These are phyloP conservation scores for Napeogenes inachia DNA, from an alignment of 2,888 invertebrate genomes.

Conservation along the genomic window DNA sequence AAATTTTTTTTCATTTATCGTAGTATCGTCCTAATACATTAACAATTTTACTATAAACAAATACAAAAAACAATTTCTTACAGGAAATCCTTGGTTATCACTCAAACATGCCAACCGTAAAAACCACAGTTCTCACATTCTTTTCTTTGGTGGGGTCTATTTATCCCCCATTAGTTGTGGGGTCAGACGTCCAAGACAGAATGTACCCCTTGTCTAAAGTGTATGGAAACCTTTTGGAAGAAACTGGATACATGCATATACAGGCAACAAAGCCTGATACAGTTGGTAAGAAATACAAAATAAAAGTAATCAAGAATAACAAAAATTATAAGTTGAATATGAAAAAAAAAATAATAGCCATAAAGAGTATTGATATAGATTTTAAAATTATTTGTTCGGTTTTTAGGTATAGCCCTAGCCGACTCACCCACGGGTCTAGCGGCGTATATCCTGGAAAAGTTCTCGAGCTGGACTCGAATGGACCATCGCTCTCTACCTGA, in stretches of 20 bases:
- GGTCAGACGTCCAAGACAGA: constrained; percentile 44
- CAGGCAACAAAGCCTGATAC: constrained; percentile 93
- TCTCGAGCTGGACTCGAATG: constrained; percentile 83
- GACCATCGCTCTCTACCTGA: constrained; percentile 67
- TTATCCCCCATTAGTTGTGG: constrained; percentile 77
- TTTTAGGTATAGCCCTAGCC: constrained; percentile 32
- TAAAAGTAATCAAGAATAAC: neutral
- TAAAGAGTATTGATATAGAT: no score
- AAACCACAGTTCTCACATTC: constrained; percentile 39
- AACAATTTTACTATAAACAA: neutral
- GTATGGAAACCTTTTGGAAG: constrained; percentile 40
- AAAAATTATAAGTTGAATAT: neutral
- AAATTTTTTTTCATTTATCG: no score
- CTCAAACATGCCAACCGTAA: constrained; percentile 77
- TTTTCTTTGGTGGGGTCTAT: constrained; percentile 68
- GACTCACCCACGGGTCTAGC: constrained; percentile 89
- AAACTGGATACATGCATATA: constrained; percentile 76
- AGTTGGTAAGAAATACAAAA: constrained; percentile 74
- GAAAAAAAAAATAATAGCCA: no score
- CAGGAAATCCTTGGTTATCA: constrained; percentile 74
- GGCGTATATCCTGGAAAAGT: constrained; percentile 90
- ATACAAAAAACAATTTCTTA: constrained; percentile 23
- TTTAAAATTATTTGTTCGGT: neutral
- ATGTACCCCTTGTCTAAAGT: constrained; percentile 46
- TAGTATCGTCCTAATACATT: no score